Conservation (phyloP, 2,113 vertebrate species). For the Onychostoma macrolepis region DNA sequence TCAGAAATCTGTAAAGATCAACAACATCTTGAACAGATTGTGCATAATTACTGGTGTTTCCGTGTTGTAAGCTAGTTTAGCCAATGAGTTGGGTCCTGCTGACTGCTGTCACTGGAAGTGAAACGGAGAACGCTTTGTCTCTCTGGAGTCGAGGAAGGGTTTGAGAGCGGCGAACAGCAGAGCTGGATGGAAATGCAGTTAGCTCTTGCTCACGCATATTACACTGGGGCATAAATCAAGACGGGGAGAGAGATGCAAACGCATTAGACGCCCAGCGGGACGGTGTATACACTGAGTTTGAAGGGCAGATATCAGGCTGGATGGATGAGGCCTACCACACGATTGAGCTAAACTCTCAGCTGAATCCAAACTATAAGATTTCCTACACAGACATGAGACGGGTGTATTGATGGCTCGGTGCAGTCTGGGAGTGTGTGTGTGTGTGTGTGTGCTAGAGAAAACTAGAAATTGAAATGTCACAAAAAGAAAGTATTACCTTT, state of each 20-base stretch:
- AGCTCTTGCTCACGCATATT: constrained; percentile 30
- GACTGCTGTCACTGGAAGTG: constrained; percentile 4
- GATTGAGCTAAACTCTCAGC: constrained; percentile 39
- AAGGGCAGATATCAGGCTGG: constrained; percentile 36
- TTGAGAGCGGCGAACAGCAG: constrained; percentile 29
- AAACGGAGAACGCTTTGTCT: neutral
- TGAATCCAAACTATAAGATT: constrained; percentile 41
- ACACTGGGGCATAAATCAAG: constrained; percentile 27
- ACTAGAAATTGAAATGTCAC: neutral
- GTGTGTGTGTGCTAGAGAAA: neutral
- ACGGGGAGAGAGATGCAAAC: constrained; percentile 25
- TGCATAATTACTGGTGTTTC: constrained; percentile 9
- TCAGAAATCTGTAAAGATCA: constrained; percentile 1
- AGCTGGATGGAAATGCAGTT: constrained; percentile 54
- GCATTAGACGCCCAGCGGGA: constrained; percentile 43
- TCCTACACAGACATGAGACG: neutral
- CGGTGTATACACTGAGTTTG: constrained; percentile 28
- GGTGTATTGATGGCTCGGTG: neutral
- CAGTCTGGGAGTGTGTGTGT: neutral
- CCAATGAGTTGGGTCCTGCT: neutral
- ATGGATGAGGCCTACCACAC: constrained; percentile 45
- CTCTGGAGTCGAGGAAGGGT: constrained; percentile 44
- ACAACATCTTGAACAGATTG: constrained; percentile 19
- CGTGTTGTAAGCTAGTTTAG: neutral
- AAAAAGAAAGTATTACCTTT: constrained; percentile 57